These are phyloP conservation scores for Fratercula arctica DNA, from an alignment of 2,797 vertebrate genomes.

Conservation along the genomic window DNA sequence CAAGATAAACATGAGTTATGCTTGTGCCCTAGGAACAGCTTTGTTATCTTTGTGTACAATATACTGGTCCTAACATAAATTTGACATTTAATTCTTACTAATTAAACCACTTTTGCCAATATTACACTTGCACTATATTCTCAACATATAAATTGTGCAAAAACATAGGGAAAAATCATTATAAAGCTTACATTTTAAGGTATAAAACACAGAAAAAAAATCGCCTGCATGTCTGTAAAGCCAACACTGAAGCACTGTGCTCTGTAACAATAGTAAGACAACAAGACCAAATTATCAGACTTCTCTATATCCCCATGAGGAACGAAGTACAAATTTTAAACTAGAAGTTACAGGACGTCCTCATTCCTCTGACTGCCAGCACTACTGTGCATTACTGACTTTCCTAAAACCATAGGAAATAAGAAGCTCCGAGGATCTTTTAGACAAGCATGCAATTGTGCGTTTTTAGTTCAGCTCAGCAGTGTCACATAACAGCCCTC, in stretches of 20 bases:
- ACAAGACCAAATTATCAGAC: not conserved
- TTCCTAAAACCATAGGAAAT: not conserved
- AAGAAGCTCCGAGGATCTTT: fast-evolving
- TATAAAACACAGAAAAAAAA: not conserved
- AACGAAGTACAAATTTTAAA: not conserved
- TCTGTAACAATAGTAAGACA: not conserved
- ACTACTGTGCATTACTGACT: not conserved
- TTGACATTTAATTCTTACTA: not conserved
- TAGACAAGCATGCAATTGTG: not conserved
- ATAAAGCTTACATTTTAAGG: not conserved
- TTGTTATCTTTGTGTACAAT: not conserved
- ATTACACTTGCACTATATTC: not conserved
- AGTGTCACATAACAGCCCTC: fast-evolving
- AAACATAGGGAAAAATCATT: not conserved
- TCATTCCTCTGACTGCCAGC: not conserved
- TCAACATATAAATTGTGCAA: not conserved
- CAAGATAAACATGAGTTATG: not conserved
- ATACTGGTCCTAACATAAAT: not conserved
- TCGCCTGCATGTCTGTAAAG: not conserved
- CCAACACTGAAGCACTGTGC: not conserved
- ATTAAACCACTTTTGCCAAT: not conserved
- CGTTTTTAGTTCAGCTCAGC: not conserved
- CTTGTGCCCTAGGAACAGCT: not conserved
- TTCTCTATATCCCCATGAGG: not conserved
- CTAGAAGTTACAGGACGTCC: fast-evolving